These are phyloP conservation scores for Luperina testacea DNA, from an alignment of 2,888 invertebrate genomes.

Conservation along the genomic window DNA sequence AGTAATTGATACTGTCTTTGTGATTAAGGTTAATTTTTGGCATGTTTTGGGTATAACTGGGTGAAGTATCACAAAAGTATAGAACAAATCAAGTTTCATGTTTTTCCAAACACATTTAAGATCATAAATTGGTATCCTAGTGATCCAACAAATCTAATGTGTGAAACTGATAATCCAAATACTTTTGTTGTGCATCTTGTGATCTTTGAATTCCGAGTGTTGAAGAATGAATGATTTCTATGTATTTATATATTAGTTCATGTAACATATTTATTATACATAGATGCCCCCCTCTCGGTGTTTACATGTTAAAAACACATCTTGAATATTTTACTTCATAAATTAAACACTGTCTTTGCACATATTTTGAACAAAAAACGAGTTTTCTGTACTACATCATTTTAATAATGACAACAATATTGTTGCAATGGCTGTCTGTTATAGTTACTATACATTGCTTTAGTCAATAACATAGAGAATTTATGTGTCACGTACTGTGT, in stretches of 20 bases:
- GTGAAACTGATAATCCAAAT: constrained; percentile 29
- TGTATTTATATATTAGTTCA: constrained; percentile 70
- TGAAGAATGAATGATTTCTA: constrained; percentile 62
- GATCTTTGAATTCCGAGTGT: constrained; percentile 52
- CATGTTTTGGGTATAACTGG: constrained; percentile 40
- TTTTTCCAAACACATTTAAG: constrained; percentile 24
- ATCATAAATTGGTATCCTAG: constrained; percentile 10
- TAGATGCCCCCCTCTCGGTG: constrained; percentile 52
- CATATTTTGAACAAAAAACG: constrained; percentile 45
- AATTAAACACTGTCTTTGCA: constrained; percentile 61
- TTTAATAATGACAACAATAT: constrained; percentile 42
- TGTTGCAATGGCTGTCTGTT: constrained; percentile 60
- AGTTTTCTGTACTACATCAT: constrained; percentile 51
- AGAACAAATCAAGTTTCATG: constrained; percentile 18
- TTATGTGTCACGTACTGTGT: constrained; percentile 62
- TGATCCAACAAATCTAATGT: constrained; percentile 19
- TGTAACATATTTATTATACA: constrained; percentile 56
- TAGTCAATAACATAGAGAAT: constrained; percentile 64
- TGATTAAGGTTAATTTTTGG: constrained; percentile 61
- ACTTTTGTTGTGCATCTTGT: constrained; percentile 52
- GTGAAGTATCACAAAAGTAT: constrained; percentile 48
- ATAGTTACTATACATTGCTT: constrained; percentile 61
- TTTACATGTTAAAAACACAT: constrained; percentile 66
- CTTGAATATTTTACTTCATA: constrained; percentile 61
- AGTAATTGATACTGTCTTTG: constrained; percentile 52